These are phyloP conservation scores for Saguinus midas DNA, from an alignment of 2,113 vertebrate genomes.

Conservation along the genomic window DNA sequence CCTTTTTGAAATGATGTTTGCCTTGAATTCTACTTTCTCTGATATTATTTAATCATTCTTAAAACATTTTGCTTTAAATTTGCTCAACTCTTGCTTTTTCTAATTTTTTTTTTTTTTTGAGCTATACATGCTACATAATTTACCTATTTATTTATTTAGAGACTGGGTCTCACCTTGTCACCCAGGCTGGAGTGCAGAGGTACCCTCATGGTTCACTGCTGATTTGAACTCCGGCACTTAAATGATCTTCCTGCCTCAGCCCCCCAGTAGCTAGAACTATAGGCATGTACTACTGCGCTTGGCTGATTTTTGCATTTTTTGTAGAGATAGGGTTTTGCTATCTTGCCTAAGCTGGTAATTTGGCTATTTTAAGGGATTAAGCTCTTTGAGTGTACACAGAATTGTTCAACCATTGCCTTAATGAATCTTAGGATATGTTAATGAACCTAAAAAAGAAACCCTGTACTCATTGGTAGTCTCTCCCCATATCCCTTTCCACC, in stretches of 20 bases:
- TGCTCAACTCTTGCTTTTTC: background rate
- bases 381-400: background rate
- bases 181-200: too few relatives aligned
- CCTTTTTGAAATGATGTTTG: background rate
- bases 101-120: background rate
- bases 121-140: background rate
- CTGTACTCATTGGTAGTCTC: rapidly evolving
- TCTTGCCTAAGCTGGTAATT: too few relatives aligned
- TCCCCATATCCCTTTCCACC: background rate
- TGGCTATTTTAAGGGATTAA: background rate
- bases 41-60: background rate
- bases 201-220: too few relatives aligned
- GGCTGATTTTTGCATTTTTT: too few relatives aligned
- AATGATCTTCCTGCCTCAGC: too few relatives aligned
- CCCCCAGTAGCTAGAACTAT: too few relatives aligned
- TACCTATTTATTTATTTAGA: background rate
- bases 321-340: too few relatives aligned
- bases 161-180: too few relatives aligned
- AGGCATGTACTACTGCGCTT: too few relatives aligned
- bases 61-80: constrained; percentile 8
- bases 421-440: background rate
- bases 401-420: too few relatives aligned
- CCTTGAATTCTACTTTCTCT: background rate
- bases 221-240: too few relatives aligned
- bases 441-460: background rate